A percentile compares a stretch with the other conserved stretches of the same genome.
Evolutionary conservation across 2,888 invertebrate species (phyloP).

Genomic region (Microdon myrmicae): DNA sequence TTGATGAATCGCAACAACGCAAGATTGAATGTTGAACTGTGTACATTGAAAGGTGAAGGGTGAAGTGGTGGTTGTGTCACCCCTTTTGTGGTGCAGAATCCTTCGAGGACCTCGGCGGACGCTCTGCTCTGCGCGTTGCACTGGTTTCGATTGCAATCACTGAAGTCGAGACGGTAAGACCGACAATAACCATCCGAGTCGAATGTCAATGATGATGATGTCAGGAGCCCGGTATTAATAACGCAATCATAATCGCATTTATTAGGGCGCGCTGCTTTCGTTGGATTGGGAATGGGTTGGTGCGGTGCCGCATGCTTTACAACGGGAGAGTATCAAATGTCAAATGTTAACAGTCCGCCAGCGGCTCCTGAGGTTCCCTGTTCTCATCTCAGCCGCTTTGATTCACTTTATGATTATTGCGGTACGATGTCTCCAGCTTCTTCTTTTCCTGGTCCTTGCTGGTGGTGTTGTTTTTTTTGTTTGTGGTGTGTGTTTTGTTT

Average conservation of each 20-base stretch:
- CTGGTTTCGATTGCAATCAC: constrained; percentile 40
- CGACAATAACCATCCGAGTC: constrained; percentile 8
- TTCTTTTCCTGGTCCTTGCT: constrained; percentile 29
- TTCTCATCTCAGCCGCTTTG: constrained; percentile 27
- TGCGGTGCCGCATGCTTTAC: constrained; percentile 16
- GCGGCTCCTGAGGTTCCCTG: constrained; percentile 23
- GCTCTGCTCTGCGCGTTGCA: too few species aligned
- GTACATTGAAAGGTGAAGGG: constrained; percentile 4
- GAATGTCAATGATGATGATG: constrained; percentile 39
- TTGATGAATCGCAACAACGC: constrained; percentile 37
- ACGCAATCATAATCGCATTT: constrained; percentile 52
- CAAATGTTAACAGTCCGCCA: constrained; percentile 46
- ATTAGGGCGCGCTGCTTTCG: constrained; percentile 21
- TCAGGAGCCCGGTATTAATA: constrained; percentile 42
- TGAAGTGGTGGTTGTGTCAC: constrained; percentile 13
- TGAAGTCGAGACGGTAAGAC: too few species aligned
- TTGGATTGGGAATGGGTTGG: constrained; percentile 35
- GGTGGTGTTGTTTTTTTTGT: constrained; percentile 1
- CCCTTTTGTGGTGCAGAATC: constrained; percentile 39
- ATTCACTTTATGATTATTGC: constrained; percentile 47
- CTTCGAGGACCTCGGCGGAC: constrained; percentile 33
- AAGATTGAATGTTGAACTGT: not conserved
- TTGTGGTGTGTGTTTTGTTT: constrained; percentile 1
- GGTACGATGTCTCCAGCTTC: constrained; percentile 46
- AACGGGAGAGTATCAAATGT: constrained; percentile 43